A percentile compares a stretch with the other conserved stretches of the same genome.
These are phyloP conservation scores for Choloepus hoffmanni DNA, from an alignment of 2,113 vertebrate species.

Conservation along the genomic window DNA sequence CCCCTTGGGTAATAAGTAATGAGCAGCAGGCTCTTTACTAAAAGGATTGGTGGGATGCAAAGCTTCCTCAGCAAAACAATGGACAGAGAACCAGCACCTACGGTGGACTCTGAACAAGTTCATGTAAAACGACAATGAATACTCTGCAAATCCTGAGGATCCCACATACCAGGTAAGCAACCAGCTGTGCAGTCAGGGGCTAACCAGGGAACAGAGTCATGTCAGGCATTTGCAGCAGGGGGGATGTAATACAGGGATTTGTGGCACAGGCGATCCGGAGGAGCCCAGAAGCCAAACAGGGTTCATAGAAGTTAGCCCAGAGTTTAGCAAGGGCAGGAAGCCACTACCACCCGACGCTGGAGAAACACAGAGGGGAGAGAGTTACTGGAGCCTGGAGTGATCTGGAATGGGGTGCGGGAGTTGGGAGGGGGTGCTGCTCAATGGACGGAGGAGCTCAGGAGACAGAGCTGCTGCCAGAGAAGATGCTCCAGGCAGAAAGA, in stretches of 20 bases:
- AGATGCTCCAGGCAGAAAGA: background rate
- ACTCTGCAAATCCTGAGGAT: constrained; percentile 36
- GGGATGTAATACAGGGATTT: background rate
- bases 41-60: background rate
- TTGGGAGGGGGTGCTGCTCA: background rate
- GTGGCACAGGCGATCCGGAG: background rate
- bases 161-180: background rate
- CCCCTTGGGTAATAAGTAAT: constrained; percentile 58
- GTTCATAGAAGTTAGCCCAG: background rate
- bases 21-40: constrained; percentile 52
- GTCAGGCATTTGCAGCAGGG: background rate
- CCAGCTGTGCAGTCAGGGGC: background rate
- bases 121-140: background rate
- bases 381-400: background rate
- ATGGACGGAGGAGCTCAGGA: background rate
- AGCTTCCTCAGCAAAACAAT: background rate
- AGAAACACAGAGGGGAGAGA: background rate
- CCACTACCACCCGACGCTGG: background rate
- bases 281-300: background rate
- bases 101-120: background rate
- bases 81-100: background rate
- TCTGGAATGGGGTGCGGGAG: background rate
- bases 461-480: background rate
- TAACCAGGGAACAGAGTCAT: background rate
- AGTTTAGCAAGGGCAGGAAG: background rate